A percentile compares a stretch with the other conserved stretches of the same genome.
phyloP scores from a whole-genome alignment of 2,113 vertebrate species.

The Protobothrops flavoviridis region DNA sequence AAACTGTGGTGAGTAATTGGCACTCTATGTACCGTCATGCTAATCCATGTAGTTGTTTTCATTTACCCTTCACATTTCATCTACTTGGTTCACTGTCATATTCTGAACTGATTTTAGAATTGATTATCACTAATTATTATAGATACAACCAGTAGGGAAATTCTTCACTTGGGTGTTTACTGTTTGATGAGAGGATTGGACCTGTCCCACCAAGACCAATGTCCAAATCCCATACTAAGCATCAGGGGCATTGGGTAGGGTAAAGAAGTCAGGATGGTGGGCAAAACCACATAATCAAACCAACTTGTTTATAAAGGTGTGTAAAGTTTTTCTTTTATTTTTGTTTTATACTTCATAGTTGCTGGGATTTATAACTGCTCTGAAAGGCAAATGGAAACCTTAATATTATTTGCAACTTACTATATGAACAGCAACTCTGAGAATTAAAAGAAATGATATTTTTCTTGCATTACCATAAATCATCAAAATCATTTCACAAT shows the following conservation, averaged over 20 bases:
- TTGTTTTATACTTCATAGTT: background rate
- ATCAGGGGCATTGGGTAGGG: background rate
- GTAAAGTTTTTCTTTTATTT: background rate
- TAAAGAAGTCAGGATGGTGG: background rate
- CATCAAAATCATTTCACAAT: background rate
- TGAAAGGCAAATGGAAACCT: background rate
- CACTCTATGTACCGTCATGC: rapidly evolving
- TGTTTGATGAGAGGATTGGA: background rate
- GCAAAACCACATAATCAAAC: background rate
- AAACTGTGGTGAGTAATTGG: slow-evolving; percentile 79
- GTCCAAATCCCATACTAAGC: background rate
- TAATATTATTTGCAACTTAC: background rate
- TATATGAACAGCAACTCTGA: background rate
- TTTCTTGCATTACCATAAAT: background rate
- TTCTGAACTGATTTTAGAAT: background rate
- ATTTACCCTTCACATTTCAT: slow-evolving; percentile 35
- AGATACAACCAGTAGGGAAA: background rate
- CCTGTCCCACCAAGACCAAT: background rate
- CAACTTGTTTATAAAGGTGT: background rate
- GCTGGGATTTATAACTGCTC: background rate
- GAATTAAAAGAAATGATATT: background rate
- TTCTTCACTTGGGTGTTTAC: background rate
- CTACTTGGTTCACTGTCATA: slow-evolving; percentile 14
- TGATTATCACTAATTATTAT: background rate
- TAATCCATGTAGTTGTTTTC: background rate